Percentiles rank a stretch among this genome's conserved stretches.
Evolutionary conservation across 2,888 invertebrate genomes (phyloP).

Genomic region (Polydrusus cervinus): DNA sequence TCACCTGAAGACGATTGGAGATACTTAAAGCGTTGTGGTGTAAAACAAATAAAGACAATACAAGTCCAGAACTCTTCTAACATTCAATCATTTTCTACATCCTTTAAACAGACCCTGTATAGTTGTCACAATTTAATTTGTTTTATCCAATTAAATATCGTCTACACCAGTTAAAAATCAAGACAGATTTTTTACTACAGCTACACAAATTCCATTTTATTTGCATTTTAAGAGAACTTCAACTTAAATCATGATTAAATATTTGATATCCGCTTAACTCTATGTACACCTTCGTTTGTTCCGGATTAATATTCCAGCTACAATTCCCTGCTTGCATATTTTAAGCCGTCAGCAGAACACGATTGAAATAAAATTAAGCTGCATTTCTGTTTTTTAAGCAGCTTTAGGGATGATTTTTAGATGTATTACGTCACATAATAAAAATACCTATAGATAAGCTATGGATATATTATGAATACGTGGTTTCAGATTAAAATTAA

Average conservation of each 20-base stretch:
- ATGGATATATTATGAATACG: neutral
- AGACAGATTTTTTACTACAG: neutral
- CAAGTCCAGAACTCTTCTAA: too few species aligned
- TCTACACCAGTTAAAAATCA: too few species aligned
- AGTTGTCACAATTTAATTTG: too few species aligned
- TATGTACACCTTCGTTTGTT: slow-evolving; percentile 14
- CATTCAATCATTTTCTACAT: too few species aligned
- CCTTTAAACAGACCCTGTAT: too few species aligned
- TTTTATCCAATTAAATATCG: too few species aligned
- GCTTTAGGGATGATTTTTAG: neutral
- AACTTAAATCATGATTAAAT: slow-evolving; percentile 15
- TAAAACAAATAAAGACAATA: too few species aligned
- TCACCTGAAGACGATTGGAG: too few species aligned
- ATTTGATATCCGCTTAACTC: slow-evolving; percentile 26
- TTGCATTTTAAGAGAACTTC: neutral
- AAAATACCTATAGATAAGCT: neutral
- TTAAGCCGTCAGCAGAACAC: slow-evolving; percentile 25
- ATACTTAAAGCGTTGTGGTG: too few species aligned
- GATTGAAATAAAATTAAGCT: slow-evolving; percentile 29
- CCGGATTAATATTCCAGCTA: slow-evolving; percentile 20
- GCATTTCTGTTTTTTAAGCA: slow-evolving; percentile 15
- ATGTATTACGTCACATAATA: neutral
- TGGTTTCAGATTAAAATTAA: too few species aligned
- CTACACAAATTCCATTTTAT: neutral
- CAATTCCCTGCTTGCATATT: slow-evolving; percentile 19